Conservation (phyloP, 2,113 vertebrate genomes). For the Platichthys stellatus region DNA sequence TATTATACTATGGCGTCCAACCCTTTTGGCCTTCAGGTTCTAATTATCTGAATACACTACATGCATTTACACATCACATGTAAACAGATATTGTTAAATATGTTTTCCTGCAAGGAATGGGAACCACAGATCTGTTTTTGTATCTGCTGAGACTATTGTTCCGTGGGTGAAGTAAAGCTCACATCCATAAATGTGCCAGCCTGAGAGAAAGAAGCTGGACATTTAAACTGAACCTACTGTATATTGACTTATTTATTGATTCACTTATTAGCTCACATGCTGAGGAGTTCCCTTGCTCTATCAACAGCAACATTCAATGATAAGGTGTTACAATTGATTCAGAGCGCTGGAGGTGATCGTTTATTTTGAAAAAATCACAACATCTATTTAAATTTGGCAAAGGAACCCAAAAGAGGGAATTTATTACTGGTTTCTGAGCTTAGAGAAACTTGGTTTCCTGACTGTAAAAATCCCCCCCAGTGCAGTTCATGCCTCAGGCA, state of each 20-base stretch:
- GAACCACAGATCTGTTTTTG: background rate
- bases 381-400: no score
- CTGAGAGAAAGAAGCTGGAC: no score
- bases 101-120: background rate
- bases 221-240: no score
- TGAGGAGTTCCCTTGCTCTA: background rate
- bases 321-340: background rate
- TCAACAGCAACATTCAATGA: background rate
- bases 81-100: background rate
- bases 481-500: background rate
- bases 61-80: background rate
- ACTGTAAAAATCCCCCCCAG: background rate
- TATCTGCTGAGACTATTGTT: background rate
- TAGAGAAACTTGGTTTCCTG: background rate
- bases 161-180: background rate
- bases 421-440: background rate
- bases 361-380: background rate
- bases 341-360: background rate
- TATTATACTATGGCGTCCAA: no score
- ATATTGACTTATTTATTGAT: no score
- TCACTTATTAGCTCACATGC: background rate
- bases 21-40: no score
- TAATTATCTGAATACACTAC: background rate
- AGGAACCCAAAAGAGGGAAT: no score
- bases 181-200: background rate